A percentile compares a stretch with the other conserved stretches of the same genome.
Evolutionary conservation across 2,888 invertebrate species (phyloP).

Genomic region (Callyntrura sp.): DNA sequence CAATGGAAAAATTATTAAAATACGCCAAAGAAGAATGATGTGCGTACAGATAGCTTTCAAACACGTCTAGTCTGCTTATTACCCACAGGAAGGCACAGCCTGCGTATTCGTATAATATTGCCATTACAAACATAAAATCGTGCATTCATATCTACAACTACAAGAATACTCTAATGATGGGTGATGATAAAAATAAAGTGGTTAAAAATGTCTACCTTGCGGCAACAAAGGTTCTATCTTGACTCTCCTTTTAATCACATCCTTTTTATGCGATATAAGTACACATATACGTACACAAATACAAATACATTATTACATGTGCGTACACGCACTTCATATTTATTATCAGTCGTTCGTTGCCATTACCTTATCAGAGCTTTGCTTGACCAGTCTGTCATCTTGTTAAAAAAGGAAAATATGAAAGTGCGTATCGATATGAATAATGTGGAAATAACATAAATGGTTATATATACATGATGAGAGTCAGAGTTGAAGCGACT

Average conservation of each 20-base stretch:
- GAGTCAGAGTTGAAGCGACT: neutral
- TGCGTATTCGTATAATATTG: neutral
- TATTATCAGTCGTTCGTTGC: neutral
- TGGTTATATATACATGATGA: neutral
- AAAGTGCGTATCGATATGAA: conserved; percentile 34
- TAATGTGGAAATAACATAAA: too few relatives aligned
- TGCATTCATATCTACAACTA: neutral
- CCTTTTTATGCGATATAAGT: conserved; percentile 14
- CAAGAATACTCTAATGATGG: neutral
- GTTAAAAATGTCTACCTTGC: conserved; percentile 70
- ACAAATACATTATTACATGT: neutral
- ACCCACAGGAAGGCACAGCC: neutral
- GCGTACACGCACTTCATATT: conserved; percentile 45
- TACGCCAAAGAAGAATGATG: neutral
- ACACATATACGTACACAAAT: neutral
- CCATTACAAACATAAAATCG: neutral
- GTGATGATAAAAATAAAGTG: conserved; percentile 57
- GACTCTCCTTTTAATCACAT: conserved; percentile 38
- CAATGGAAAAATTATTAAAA: conserved; percentile 61
- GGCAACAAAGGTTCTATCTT: conserved; percentile 66
- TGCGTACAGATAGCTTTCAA: neutral
- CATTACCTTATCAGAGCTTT: neutral
- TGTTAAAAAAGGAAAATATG: conserved; percentile 35
- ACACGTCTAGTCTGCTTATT: neutral
- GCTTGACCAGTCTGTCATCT: conserved; percentile 51